A percentile compares a stretch with the other conserved stretches of the same genome.
Evolutionary conservation across 2,888 invertebrate genomes (phyloP).

Genomic region (Tridacna crocea): DNA sequence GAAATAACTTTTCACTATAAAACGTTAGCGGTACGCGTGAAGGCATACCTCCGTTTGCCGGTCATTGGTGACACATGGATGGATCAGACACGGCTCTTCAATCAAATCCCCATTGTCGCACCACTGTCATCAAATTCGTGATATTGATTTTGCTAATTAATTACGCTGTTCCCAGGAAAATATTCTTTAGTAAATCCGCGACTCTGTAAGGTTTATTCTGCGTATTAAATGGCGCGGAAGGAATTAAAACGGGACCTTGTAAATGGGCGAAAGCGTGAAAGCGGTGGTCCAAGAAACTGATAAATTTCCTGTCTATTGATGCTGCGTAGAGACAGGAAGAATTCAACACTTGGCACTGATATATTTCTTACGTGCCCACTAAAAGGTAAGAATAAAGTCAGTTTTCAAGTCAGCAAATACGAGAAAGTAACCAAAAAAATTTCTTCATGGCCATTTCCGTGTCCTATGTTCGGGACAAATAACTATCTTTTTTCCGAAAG

Average conservation of each 20-base stretch:
- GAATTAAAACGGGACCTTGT: conserved; percentile 45
- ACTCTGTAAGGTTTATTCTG: conserved; percentile 21
- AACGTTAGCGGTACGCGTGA: conserved; percentile 36
- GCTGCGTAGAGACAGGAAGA: conserved; percentile 3
- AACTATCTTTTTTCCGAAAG: too few species aligned
- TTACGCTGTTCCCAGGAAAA: conserved; percentile 42
- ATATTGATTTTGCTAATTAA: conserved; percentile 59
- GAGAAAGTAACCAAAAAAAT: too few species aligned
- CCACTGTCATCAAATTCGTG: conserved; percentile 36
- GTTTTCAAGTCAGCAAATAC: too few species aligned
- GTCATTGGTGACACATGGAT: conserved; percentile 40
- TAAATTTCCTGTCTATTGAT: conserved; percentile 56
- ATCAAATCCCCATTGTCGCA: conserved; percentile 47
- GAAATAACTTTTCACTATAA: conserved; percentile 46
- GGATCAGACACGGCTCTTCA: conserved; percentile 55
- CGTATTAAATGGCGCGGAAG: conserved; percentile 54
- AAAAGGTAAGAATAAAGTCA: too few species aligned
- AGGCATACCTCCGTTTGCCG: conserved; percentile 27
- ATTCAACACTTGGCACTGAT: neutral
- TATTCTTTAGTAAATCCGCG: conserved; percentile 22
- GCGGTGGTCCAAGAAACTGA: conserved; percentile 38
- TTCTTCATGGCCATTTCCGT: too few species aligned
- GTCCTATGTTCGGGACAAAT: too few species aligned
- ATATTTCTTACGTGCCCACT: too few species aligned
- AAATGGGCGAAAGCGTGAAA: conserved; percentile 42